phyloP scores from a whole-genome alignment of 2,797 vertebrate species.

The Nyctibius grandis region DNA sequence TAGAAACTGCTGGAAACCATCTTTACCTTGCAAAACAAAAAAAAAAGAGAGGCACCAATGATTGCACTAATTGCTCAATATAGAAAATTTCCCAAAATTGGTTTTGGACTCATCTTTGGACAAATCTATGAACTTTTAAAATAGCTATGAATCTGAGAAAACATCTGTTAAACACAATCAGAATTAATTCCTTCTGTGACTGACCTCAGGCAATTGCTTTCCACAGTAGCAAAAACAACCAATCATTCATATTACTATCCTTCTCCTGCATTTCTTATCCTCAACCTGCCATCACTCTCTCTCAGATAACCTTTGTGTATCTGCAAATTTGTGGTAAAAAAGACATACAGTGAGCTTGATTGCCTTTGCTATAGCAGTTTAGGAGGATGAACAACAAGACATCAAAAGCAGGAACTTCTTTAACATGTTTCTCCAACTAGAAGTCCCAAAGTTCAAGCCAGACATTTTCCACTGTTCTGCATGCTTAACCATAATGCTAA shows the following conservation, averaged over 20 bases:
- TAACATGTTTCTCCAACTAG: background rate
- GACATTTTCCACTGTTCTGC: background rate
- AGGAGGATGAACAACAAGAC: background rate
- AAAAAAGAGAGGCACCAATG: background rate
- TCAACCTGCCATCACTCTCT: background rate
- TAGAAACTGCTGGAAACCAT: background rate
- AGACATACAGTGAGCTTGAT: background rate
- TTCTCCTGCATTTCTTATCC: background rate
- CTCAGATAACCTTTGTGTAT: background rate
- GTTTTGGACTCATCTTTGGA: background rate
- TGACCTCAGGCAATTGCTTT: conserved; percentile 3
- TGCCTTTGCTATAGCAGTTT: background rate
- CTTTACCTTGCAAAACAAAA: background rate
- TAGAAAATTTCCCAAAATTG: background rate
- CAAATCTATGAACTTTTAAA: background rate
- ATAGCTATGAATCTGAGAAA: background rate
- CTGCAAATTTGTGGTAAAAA: background rate
- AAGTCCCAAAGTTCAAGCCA: background rate
- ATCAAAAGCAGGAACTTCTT: background rate
- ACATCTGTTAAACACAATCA: background rate
- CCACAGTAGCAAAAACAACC: background rate
- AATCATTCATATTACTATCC: background rate
- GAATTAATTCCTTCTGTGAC: background rate
- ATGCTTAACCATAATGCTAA: background rate
- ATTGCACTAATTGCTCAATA: background rate